phyloP scores from a whole-genome alignment of 2,113 vertebrate species.

The Archilochus colubris region DNA sequence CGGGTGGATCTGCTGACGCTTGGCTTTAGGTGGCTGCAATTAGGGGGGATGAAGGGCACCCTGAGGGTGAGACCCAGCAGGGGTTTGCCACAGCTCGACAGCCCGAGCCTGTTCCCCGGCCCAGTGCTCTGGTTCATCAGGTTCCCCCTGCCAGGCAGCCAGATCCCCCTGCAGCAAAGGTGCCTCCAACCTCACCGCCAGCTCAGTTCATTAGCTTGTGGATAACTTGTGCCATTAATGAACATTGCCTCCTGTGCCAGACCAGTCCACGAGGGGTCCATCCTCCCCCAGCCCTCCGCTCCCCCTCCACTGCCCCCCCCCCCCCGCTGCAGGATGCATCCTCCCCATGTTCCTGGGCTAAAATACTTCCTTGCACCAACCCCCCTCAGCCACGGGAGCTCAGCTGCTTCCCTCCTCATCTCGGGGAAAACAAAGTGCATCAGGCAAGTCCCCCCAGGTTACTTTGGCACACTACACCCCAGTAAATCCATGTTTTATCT shows the following conservation, averaged over 20 bases:
- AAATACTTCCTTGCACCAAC: background rate
- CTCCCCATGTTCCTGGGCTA: background rate
- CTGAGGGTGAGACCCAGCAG: background rate
- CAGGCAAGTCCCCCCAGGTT: background rate
- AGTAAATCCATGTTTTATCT: background rate
- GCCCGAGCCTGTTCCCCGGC: slow-evolving; percentile 10
- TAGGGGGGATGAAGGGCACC: background rate
- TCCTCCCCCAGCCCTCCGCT: background rate
- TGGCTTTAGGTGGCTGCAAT: slow-evolving; percentile 21
- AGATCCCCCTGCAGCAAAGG: background rate
- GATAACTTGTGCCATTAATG: background rate
- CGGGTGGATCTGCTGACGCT: background rate
- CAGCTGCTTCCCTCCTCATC: background rate
- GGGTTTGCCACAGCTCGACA: background rate
- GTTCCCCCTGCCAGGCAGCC: slow-evolving; percentile 27
- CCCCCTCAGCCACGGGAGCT: background rate
- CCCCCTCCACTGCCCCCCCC: background rate
- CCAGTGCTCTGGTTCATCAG: background rate
- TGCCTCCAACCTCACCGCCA: background rate
- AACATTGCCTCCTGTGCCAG: background rate
- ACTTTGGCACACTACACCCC: background rate
- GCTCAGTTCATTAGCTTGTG: background rate
- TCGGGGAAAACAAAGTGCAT: background rate
- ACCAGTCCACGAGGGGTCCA: background rate
- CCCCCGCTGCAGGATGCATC: background rate